Percentiles rank a stretch among this genome's conserved stretches.
phyloP scores from a whole-genome alignment of 2,888 invertebrate species.

The Maniola hyperantus region DNA sequence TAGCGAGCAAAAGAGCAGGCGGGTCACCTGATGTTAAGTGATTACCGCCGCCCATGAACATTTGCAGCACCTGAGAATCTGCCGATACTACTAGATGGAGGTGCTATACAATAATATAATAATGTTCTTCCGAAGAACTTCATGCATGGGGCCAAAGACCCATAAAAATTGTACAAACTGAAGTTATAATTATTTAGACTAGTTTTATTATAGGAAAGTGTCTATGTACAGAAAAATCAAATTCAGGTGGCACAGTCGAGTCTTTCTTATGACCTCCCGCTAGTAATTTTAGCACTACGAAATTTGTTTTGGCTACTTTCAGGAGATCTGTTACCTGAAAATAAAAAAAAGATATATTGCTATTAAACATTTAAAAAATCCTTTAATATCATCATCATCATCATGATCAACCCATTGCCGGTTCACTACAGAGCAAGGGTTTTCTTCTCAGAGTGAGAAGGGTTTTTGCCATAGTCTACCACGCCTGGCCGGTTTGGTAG shows the following conservation, averaged over 20 bases:
- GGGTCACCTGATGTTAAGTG: no score
- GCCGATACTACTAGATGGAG: no score
- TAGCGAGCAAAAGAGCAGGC: no score
- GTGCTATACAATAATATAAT: neutral
- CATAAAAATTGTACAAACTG: neutral
- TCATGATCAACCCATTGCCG: no score
- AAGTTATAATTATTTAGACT: constrained; percentile 51
- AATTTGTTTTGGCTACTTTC: constrained; percentile 97
- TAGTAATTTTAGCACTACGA: constrained; percentile 95
- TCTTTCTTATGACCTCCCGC: constrained; percentile 96
- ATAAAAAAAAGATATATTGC: constrained; percentile 3
- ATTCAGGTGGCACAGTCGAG: constrained; percentile 91
- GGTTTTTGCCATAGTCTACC: no score
- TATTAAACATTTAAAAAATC: constrained; percentile 5
- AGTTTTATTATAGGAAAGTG: constrained; percentile 95
- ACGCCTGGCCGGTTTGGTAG: no score
- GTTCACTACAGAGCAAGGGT: no score
- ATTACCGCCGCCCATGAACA: no score
- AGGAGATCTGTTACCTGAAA: constrained; percentile 89
- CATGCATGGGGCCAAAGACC: neutral
- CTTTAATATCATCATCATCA: no score
- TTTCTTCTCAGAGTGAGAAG: no score
- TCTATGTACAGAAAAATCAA: constrained; percentile 94
- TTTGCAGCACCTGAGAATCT: no score
- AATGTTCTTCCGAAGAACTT: neutral